Evolutionary conservation across 2,113 vertebrate species (phyloP).

Genomic region (Tetrao urogallus): DNA sequence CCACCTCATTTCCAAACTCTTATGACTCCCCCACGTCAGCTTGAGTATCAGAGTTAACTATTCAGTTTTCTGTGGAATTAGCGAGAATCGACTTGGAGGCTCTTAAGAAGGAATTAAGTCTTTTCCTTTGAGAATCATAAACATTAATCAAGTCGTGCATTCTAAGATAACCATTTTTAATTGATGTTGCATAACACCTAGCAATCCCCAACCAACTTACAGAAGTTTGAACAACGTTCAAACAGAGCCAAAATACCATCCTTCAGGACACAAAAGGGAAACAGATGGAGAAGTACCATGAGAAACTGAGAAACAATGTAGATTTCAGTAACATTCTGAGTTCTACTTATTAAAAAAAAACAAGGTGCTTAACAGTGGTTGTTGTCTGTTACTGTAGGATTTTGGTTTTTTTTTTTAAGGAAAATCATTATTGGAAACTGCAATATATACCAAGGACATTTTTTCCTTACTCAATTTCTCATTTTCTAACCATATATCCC

Average conservation of each 20-base stretch:
- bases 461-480: background rate
- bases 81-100: conserved; percentile 6
- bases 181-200: background rate
- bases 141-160: background rate
- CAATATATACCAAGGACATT: background rate
- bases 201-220: background rate
- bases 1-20: background rate
- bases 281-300: background rate
- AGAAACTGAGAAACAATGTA: background rate
- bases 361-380: background rate
- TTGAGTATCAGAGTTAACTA: background rate
- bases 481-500: background rate
- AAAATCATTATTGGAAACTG: background rate
- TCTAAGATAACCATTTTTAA: conserved; percentile 25
- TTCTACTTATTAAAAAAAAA: background rate
- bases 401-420: background rate
- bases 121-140: background rate
- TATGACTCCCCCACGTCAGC: background rate
- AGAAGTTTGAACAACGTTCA: background rate
- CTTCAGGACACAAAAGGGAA: conserved; percentile 2
- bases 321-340: background rate
- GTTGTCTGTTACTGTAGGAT: background rate
- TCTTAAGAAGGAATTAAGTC: background rate
- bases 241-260: background rate
- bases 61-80: conserved; percentile 25